phyloP scores from a whole-genome alignment of 2,797 vertebrate species.

The Chaetodon trifasciatus region DNA sequence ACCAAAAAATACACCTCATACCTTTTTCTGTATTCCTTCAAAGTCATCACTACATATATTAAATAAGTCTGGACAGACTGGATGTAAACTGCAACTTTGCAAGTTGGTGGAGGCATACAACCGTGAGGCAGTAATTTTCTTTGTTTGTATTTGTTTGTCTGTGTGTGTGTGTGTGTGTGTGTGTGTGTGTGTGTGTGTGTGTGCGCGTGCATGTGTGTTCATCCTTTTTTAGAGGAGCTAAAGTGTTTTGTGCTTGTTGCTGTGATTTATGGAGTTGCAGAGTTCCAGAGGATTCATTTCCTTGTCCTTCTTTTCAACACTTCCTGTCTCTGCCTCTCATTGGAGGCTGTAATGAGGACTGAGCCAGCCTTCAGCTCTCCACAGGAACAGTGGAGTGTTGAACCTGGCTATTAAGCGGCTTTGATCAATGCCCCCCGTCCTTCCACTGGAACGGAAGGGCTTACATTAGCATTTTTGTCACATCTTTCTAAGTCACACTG shows the following conservation, averaged over 20 bases:
- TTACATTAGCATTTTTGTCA: conserved; percentile 11
- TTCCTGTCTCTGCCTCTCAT: conserved; percentile 53
- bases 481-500: background rate
- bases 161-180: background rate
- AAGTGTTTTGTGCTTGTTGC: conserved; percentile 11
- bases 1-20: too few species aligned
- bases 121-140: too few species aligned
- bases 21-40: too few species aligned
- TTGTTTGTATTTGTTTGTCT: too few species aligned
- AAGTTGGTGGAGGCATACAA: too few species aligned
- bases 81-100: too few species aligned
- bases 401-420: conserved; percentile 66
- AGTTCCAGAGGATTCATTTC: conserved; percentile 54
- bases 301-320: conserved; percentile 43
- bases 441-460: conserved; percentile 1
- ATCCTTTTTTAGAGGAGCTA: background rate
- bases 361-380: conserved; percentile 45
- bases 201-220: background rate
- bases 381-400: conserved; percentile 41
- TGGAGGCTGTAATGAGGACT: conserved; percentile 58
- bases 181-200: background rate
- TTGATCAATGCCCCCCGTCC: conserved; percentile 47
- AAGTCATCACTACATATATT: too few species aligned
- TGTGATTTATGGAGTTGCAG: conserved; percentile 52
- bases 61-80: too few species aligned